phyloP scores from a whole-genome alignment of 2,113 vertebrate species.

The Paramisgurnus dabryanus region DNA sequence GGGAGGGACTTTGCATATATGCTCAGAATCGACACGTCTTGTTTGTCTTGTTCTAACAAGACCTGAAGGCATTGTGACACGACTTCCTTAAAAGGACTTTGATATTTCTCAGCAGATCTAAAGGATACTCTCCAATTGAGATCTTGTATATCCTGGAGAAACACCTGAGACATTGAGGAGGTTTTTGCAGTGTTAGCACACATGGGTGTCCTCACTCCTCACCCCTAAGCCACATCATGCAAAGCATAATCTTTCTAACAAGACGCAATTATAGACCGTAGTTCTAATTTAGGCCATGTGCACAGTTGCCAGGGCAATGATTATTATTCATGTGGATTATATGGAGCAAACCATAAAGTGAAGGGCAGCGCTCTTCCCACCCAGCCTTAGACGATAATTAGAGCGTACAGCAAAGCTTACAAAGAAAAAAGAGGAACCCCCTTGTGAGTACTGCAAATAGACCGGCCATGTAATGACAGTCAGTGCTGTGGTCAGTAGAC shows the following conservation, averaged over 20 bases:
- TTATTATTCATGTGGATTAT: constrained; percentile 49
- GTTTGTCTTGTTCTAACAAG: no score
- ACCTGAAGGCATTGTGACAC: no score
- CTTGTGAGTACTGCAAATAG: constrained; percentile 51
- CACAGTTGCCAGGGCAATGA: constrained; percentile 41
- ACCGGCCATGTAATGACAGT: constrained; percentile 51
- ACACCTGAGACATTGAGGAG: neutral
- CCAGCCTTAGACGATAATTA: constrained; percentile 55
- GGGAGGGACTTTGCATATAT: no score
- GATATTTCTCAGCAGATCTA: no score
- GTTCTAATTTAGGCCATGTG: constrained; percentile 42
- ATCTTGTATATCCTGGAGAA: neutral
- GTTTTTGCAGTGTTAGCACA: neutral
- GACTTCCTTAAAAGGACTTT: no score
- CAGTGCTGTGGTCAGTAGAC: constrained; percentile 36
- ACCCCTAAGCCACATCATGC: constrained; percentile 51
- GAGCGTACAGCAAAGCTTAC: constrained; percentile 36
- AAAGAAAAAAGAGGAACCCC: constrained; percentile 29
- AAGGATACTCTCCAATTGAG: neutral
- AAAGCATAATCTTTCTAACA: constrained; percentile 34
- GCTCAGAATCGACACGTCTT: no score
- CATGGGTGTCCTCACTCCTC: constrained; percentile 22
- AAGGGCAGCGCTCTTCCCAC: constrained; percentile 36
- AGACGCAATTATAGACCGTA: constrained; percentile 48
- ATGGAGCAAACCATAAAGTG: constrained; percentile 44